A percentile compares a stretch with the other conserved stretches of the same genome.
These are phyloP conservation scores for Anomalospiza imberbis DNA, from an alignment of 2,797 vertebrate genomes.

Conservation along the genomic window DNA sequence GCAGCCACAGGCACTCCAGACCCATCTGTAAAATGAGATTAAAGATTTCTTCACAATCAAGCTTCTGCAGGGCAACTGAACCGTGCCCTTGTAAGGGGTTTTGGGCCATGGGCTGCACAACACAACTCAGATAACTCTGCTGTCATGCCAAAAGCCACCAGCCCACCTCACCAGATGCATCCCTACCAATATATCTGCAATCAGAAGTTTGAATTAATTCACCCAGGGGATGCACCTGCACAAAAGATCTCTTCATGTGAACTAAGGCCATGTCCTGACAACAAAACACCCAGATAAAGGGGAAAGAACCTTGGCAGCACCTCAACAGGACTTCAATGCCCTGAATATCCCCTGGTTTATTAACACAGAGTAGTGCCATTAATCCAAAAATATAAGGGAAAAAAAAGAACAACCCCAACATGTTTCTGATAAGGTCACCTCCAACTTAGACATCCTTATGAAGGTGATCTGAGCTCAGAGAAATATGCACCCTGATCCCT, in stretches of 20 bases:
- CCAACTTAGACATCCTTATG: neutral
- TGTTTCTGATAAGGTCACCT: neutral
- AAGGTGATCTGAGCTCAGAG: neutral
- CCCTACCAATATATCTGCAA: accelerated
- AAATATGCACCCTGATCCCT: neutral
- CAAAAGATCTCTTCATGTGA: neutral
- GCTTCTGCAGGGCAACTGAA: neutral
- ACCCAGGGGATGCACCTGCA: neutral
- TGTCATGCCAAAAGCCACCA: neutral
- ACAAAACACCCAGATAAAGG: neutral
- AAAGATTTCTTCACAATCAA: neutral
- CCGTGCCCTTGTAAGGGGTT: accelerated
- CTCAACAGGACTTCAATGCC: neutral
- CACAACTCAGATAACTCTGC: neutral
- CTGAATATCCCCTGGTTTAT: neutral
- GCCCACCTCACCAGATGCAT: neutral
- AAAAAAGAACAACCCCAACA: neutral
- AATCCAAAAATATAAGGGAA: neutral
- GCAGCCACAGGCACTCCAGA: neutral
- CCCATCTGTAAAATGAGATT: neutral
- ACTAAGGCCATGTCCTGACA: neutral
- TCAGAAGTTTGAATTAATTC: neutral
- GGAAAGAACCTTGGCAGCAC: neutral
- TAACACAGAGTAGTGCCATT: neutral
- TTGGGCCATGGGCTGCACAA: neutral